Evolutionary conservation across 30 jellyfish, hydroid and myxozoan genomes (phyloP).

Genomic region (Hydra vulgaris): DNA sequence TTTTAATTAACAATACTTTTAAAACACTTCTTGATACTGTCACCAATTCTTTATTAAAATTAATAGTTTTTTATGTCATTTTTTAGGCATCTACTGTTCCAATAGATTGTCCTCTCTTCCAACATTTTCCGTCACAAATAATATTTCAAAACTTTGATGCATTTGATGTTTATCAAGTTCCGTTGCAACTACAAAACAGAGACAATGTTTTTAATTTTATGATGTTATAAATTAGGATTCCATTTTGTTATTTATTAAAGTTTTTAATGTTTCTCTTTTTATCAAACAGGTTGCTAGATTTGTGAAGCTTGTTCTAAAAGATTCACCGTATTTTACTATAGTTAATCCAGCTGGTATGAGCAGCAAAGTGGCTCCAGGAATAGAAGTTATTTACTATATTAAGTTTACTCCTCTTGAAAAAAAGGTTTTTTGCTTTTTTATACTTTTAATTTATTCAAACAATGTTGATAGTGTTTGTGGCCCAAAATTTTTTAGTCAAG

Average conservation of each 20-base stretch:
- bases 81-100: conserved; percentile 60
- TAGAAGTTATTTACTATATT: conserved; percentile 64
- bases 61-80: not conserved
- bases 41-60: too few species aligned
- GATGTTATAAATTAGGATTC: not conserved
- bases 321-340: conserved; percentile 77
- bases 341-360: conserved; percentile 88
- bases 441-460: not conserved
- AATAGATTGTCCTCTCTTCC: conserved; percentile 78
- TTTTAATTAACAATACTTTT: too few species aligned
- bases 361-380: conserved; percentile 98
- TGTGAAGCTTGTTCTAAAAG: conserved; percentile 75
- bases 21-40: too few species aligned
- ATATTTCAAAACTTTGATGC: conserved; percentile 92
- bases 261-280: too few species aligned
- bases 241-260: too few species aligned
- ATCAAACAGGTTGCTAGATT: conserved; percentile 79
- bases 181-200: conserved; percentile 79
- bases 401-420: conserved; percentile 85
- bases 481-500: too few species aligned
- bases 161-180: conserved; percentile 54
- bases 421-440: conserved; percentile 32
- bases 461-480: too few species aligned
- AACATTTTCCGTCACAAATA: conserved; percentile 86
- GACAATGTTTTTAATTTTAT: conserved; percentile 55